Percentiles rank a stretch among this genome's conserved stretches.
Evolutionary conservation across 1,140 invertebrate species (phyloP).

Genomic region (Amyelois transitella): DNA sequence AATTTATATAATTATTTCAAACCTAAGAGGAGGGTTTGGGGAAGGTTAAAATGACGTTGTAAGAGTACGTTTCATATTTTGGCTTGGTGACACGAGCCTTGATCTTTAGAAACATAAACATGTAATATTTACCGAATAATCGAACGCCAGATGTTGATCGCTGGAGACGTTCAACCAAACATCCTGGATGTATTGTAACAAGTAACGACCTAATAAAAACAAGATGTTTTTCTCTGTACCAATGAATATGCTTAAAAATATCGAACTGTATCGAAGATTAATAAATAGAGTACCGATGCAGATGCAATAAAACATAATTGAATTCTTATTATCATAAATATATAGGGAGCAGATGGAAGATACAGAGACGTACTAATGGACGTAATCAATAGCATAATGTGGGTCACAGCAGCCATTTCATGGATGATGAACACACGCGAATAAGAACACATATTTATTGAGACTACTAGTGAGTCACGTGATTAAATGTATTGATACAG

Average conservation of each 20-base stretch:
- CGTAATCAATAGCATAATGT: slow-evolving; percentile 6
- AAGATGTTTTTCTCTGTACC: slow-evolving; percentile 3
- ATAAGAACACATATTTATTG: background rate
- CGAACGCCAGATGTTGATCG: slow-evolving; percentile 15
- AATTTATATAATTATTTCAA: too few relatives aligned
- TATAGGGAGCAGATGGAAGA: background rate
- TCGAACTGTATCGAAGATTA: background rate
- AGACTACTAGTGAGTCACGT: background rate
- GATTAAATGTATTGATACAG: background rate
- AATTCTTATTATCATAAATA: background rate
- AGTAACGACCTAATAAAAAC: slow-evolving; percentile 11
- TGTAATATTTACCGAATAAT: slow-evolving; percentile 2
- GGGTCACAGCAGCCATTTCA: slow-evolving; percentile 13
- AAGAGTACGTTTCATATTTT: background rate
- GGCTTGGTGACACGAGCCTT: background rate
- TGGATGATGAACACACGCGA: slow-evolving; percentile 7
- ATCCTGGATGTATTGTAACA: slow-evolving; percentile 9
- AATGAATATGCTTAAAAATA: background rate
- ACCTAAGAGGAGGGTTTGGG: too few relatives aligned
- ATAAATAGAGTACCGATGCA: background rate
- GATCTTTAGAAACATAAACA: background rate
- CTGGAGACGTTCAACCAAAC: slow-evolving; percentile 8
- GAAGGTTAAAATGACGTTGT: too few relatives aligned
- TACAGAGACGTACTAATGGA: background rate
- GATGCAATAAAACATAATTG: background rate